These are phyloP conservation scores for Platalea minor DNA, from an alignment of 2,797 vertebrate genomes.

Conservation along the genomic window DNA sequence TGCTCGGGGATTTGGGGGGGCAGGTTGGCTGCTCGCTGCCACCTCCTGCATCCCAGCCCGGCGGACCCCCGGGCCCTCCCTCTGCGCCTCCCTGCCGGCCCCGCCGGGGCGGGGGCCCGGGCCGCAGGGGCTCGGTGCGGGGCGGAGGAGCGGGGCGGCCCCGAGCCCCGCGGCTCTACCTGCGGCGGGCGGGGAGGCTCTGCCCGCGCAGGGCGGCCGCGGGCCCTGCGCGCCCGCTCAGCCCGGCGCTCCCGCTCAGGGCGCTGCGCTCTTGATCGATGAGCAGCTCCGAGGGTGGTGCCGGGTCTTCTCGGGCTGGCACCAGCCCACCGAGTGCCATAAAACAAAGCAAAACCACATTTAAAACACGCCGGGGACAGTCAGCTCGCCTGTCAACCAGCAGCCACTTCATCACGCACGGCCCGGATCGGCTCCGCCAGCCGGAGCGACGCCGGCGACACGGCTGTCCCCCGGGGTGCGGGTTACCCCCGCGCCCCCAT, in stretches of 20 bases:
- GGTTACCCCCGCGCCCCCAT: neutral
- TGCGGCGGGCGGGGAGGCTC: neutral
- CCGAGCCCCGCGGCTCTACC: neutral
- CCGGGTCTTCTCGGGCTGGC: neutral
- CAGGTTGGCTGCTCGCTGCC: neutral
- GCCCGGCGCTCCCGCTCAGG: neutral
- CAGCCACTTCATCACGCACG: neutral
- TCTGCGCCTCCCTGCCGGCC: neutral
- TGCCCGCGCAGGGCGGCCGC: neutral
- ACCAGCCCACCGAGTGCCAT: neutral
- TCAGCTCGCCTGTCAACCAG: neutral
- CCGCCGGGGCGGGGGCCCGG: no score
- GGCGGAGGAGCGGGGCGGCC: neutral
- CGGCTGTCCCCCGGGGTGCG: neutral
- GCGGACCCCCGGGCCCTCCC: neutral
- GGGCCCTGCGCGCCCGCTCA: neutral
- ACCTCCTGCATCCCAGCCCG: neutral
- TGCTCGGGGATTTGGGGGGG: neutral
- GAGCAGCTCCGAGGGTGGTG: neutral
- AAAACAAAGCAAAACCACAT: neutral
- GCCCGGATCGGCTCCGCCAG: neutral
- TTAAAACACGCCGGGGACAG: neutral
- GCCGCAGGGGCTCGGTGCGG: neutral
- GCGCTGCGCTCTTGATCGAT: neutral
- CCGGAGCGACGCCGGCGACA: neutral